Conservation (phyloP, 1,140 invertebrate genomes). For the Drosophila hydei region DNA sequence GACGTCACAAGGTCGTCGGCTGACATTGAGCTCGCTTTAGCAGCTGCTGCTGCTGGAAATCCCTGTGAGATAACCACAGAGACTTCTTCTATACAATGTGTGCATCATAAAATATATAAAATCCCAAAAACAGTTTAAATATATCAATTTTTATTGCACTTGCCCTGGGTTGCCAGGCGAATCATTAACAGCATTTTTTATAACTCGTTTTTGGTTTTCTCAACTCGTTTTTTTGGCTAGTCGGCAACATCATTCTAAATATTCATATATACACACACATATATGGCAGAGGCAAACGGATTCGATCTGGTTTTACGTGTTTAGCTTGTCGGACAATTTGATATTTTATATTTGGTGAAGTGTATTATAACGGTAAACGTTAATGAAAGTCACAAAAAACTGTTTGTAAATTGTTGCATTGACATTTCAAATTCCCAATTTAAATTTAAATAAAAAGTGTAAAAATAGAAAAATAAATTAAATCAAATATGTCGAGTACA, state of each 20-base stretch:
- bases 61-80: slow-evolving; percentile 50
- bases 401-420: slow-evolving; percentile 21
- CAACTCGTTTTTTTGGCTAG: slow-evolving; percentile 39
- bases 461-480: neutral
- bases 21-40: slow-evolving; percentile 61
- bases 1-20: slow-evolving; percentile 69
- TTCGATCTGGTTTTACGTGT: slow-evolving; percentile 70
- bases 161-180: slow-evolving; percentile 43
- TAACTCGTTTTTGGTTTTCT: neutral
- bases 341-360: slow-evolving; percentile 25
- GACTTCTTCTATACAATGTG: slow-evolving; percentile 28
- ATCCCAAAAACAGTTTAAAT: slow-evolving; percentile 20
- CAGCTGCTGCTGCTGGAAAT: slow-evolving; percentile 66
- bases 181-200: slow-evolving; percentile 34
- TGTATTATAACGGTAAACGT: slow-evolving; percentile 66
- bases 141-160: slow-evolving; percentile 54
- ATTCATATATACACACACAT: slow-evolving; percentile 7
- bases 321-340: slow-evolving; percentile 41
- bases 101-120: slow-evolving; percentile 32
- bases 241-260: slow-evolving; percentile 26
- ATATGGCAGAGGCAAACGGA: slow-evolving; percentile 28
- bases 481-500: slow-evolving; percentile 1
- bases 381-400: slow-evolving; percentile 54
- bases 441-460: slow-evolving; percentile 34
- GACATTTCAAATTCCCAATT: slow-evolving; percentile 35